These are phyloP conservation scores for Wiebesia pumilae DNA, from an alignment of 1,140 invertebrate species.

Conservation along the genomic window DNA sequence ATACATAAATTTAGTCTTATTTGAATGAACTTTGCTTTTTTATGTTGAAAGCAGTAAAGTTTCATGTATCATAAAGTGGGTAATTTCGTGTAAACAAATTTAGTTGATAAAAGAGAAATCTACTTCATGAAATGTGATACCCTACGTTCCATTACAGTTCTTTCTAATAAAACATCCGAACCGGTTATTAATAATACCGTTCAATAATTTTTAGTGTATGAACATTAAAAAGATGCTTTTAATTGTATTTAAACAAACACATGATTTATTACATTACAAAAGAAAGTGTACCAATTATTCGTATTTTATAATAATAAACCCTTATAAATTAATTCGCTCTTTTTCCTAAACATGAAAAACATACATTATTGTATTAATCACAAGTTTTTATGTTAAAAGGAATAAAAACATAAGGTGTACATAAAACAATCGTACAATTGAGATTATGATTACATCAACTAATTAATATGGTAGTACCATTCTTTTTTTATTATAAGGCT, in stretches of 20 bases:
- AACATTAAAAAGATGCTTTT: too few species aligned
- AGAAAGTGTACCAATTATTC: neutral
- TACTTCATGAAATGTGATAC: neutral
- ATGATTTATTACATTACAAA: neutral
- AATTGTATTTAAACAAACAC: too few species aligned
- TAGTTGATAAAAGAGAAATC: neutral
- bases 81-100: neutral
- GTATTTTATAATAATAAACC: neutral
- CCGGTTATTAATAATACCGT: neutral
- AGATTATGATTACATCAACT: neutral
- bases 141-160: neutral
- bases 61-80: neutral
- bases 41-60: neutral
- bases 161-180: neutral
- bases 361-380: too few species aligned
- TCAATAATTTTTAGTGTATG: neutral
- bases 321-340: too few species aligned
- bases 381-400: too few species aligned
- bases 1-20: neutral
- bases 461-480: neutral
- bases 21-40: neutral
- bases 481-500: neutral
- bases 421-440: neutral
- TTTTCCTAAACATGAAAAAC: too few species aligned
- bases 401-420: too few species aligned